Evolutionary conservation across 1,140 invertebrate genomes (phyloP), one percentile per base, ranked within the genome.

Genomic region (Calephelis nemesis): DNA sequence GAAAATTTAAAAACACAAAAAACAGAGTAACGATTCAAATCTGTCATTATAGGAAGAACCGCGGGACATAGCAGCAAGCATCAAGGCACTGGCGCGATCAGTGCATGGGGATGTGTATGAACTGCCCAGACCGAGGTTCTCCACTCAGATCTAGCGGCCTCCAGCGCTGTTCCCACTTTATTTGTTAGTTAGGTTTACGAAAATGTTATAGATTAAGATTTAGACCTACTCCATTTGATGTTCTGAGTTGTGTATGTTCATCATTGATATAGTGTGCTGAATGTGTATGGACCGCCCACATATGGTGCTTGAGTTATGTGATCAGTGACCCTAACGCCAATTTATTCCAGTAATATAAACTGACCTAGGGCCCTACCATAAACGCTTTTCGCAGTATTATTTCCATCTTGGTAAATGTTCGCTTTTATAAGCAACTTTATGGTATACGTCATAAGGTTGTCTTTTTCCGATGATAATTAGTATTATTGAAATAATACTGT

Each of bases 41-140:
- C 39, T 11, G 39, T 13, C 30, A 10, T 54, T 68, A 8, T 67
- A 92, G 83, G 88, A 91, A 77, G 84, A 88, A 72, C 82, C 90
- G 7, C 74, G 77, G 47, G 96, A 97, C 79, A 97, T 98, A 79
- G 96, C 96, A 72, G 96, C 96, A 49, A 97, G 96, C 78, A 97
- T 98, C 76, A 96, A 96, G 87, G 97, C 96, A 19, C 85, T 98
- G 74, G 96, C 97, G 49, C 95, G 95, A 76, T 97, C 96, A 77
- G 95, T 97, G 58, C 96, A 97, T 87, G 96, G 96, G 73, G 96
- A 97, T 89, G 95, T 97, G 71, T 97, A 97, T 90, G 97, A 97
- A 79, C 88, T 97, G 78, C 97, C 97, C 52, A 93, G 96, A 70
- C 95, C 96, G 70, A 94, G 96, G 74, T 95, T 96, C 91, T 96